phyloP scores from a whole-genome alignment of 2,888 invertebrate genomes.

The Ectemnius lituratus region DNA sequence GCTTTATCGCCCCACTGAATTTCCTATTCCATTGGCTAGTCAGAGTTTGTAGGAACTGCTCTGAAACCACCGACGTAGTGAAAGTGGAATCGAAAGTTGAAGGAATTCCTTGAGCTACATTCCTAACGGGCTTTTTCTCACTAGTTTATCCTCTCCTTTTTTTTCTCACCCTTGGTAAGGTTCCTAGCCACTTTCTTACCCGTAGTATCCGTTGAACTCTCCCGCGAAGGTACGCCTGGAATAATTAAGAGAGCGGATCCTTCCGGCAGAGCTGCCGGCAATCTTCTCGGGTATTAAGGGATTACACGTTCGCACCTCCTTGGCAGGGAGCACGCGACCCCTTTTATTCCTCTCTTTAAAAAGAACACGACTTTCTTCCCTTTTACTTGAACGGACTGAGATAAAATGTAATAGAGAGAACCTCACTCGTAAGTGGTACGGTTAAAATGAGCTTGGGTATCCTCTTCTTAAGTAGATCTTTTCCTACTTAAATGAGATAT shows the following conservation, averaged over 20 bases:
- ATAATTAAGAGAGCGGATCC: neutral
- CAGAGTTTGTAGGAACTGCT: no score
- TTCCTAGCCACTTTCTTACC: neutral
- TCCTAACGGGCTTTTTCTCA: neutral
- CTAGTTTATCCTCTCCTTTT: neutral
- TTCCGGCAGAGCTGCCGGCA: neutral
- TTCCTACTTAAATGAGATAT: no score
- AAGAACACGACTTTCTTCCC: neutral
- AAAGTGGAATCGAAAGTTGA: neutral
- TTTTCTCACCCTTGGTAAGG: no score
- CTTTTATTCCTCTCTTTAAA: neutral
- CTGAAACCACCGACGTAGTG: neutral
- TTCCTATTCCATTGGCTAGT: no score
- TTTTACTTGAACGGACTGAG: neutral
- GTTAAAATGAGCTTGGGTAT: neutral
- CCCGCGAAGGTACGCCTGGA: neutral
- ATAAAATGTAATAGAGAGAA: neutral
- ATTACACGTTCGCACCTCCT: neutral
- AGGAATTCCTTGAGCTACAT: constrained; percentile 3
- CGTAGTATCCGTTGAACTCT: neutral
- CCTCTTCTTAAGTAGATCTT: neutral
- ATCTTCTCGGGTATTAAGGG: constrained; percentile 1
- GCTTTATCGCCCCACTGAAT: no score
- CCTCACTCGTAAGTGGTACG: neutral
- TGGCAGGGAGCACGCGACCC: neutral